Conservation (phyloP, 2,113 vertebrate genomes). For the Pituophis catenifer region DNA sequence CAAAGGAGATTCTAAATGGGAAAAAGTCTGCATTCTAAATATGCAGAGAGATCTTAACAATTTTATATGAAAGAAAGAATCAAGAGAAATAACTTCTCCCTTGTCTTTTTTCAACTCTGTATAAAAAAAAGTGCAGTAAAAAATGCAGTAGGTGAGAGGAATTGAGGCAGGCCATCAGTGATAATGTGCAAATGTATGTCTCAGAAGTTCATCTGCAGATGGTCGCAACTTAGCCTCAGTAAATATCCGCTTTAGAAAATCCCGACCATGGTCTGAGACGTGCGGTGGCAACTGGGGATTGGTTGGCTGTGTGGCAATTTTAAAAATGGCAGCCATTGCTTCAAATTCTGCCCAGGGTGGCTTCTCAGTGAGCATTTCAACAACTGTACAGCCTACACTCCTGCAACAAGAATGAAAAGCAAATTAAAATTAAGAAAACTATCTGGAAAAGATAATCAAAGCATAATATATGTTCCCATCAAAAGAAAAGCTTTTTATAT, state of each 20-base stretch:
- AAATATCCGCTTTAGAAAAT: conserved; percentile 96
- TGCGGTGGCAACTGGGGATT: conserved; percentile 91
- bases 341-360: conserved; percentile 98
- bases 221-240: conserved; percentile 93
- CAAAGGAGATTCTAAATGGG: conserved; percentile 59
- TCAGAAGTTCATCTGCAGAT: conserved; percentile 90
- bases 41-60: conserved; percentile 75
- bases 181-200: conserved; percentile 97
- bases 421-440: conserved; percentile 32
- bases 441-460: conserved; percentile 15
- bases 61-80: conserved; percentile 75
- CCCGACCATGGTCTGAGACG: conserved; percentile 92
- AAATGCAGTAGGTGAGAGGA: conserved; percentile 64
- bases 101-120: conserved; percentile 68
- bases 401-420: conserved; percentile 66
- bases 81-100: conserved; percentile 77
- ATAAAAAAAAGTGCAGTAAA: conserved; percentile 79
- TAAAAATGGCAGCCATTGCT: conserved; percentile 99
- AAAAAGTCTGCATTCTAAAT: conserved; percentile 69
- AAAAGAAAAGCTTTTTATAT: background rate
- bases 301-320: conserved; percentile 97
- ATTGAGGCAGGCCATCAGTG: conserved; percentile 73
- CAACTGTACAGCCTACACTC: conserved; percentile 97
- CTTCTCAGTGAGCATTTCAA: conserved; percentile 98
- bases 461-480: background rate